Conservation (phyloP, 2,888 invertebrate species). For the Julus scanicus region DNA sequence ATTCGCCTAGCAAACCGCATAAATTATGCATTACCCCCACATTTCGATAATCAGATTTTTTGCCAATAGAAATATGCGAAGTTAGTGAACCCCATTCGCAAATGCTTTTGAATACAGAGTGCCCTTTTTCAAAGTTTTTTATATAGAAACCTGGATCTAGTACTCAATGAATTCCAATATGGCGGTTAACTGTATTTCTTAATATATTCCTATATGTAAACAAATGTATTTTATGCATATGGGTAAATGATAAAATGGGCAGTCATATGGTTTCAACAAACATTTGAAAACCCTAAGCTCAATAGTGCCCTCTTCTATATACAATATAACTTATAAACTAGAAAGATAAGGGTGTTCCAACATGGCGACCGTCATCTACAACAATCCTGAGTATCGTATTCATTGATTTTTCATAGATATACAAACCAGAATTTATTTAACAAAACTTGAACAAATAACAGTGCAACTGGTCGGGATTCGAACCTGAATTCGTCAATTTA, state of each 20-base stretch:
- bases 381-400: neutral
- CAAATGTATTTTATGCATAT: too few species aligned
- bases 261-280: too few species aligned
- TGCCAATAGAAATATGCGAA: neutral
- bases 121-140: neutral
- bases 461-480: neutral
- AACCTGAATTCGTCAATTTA: neutral
- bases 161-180: neutral
- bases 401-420: neutral
- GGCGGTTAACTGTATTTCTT: neutral
- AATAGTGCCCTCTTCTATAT: too few species aligned
- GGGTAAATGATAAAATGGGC: too few species aligned
- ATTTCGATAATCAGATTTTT: conserved; percentile 38
- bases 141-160: neutral
- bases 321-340: too few species aligned
- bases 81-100: neutral
- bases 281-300: too few species aligned
- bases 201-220: too few species aligned
- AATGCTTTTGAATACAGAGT: neutral
- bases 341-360: neutral
- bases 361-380: neutral
- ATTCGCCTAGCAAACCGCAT: conserved; percentile 9
- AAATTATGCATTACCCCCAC: conserved; percentile 29
- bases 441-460: too few species aligned
- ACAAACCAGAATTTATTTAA: neutral